Percentiles rank a stretch among this genome's conserved stretches.
These are phyloP conservation scores for Philaenus spumarius DNA, from an alignment of 1,140 invertebrate species.

Conservation along the genomic window DNA sequence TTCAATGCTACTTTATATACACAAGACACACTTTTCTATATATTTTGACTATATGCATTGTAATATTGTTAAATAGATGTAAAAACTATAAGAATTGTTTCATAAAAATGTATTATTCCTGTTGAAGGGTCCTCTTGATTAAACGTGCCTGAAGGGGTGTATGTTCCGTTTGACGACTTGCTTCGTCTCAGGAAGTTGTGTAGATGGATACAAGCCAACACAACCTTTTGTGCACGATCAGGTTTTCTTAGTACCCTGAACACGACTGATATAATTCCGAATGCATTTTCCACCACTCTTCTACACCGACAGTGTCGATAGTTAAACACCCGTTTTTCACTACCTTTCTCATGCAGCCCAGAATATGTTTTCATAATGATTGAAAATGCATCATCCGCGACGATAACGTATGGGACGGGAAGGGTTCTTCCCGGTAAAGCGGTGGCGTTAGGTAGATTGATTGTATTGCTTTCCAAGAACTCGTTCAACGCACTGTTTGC, in stretches of 20 bases:
- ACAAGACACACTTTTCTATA: no score
- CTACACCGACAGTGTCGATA: no score
- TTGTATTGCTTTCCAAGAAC: slow-evolving; percentile 10
- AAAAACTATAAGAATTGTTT: no score
- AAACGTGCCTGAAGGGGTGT: slow-evolving; percentile 27
- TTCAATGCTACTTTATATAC: no score
- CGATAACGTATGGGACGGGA: slow-evolving; percentile 36
- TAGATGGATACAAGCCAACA: no score
- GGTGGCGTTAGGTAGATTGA: slow-evolving; percentile 15
- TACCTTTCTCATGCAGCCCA: slow-evolving; percentile 26
- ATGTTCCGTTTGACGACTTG: slow-evolving; percentile 20
- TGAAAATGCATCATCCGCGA: slow-evolving; percentile 45
- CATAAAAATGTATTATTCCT: no score
- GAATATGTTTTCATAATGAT: slow-evolving; percentile 42
- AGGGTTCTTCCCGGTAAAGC: slow-evolving; percentile 5
- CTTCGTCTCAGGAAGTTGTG: slow-evolving; percentile 33
- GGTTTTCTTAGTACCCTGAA: slow-evolving; percentile 23
- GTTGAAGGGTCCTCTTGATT: slow-evolving; percentile 22
- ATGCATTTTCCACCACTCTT: slow-evolving; percentile 21
- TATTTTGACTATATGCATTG: no score
- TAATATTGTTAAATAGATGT: no score
- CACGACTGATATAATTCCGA: slow-evolving; percentile 15
- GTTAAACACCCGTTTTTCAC: slow-evolving; percentile 29
- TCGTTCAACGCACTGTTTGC: slow-evolving; percentile 28
- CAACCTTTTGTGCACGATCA: no score